Base-by-base conservation (phyloP, 92 coral and sea anemone genomes). In the Palythoa grandiflora region DNA sequence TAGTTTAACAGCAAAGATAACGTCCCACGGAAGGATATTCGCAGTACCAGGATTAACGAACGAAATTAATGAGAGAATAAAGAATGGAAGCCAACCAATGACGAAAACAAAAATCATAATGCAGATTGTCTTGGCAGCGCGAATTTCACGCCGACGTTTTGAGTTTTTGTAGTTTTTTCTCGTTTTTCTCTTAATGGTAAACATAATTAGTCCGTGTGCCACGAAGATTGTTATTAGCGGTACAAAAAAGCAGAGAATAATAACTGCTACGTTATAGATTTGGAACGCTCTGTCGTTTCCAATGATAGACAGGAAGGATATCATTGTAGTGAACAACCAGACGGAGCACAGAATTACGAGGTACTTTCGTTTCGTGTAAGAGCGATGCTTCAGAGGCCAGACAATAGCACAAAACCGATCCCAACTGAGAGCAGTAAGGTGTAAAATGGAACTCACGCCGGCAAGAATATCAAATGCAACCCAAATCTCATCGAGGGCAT, bases 61-160 rank as follows among this genome's bases (percentile, higher is more conserved):
- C 59, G 81, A 80, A 37, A 91, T 37, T n/a, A 94, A 73, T 1
- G 94, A 86, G 0, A 92, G 87, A 1, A 92, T 78, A 54, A 94
- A 94, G 88, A 94, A 94, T 4, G 96, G 96, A 28, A 94, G 74
- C 96, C 96, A 94, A 14, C 94, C 96, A 37, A 94, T 76, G 61
- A 94, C 80, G 47, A 94, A 92, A 66, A 94, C 73, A 17, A 93
- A 54, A 20, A 88, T 89, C 96, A 94, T 94, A 35, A 92, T 90
- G 53, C 90, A 80, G 68, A 94, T 94, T 40, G 96, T 68, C 51
- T 94, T 94, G 1, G 94, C 92, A 17, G 93, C 96, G 50, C 96
- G 86, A 0, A 87, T 85, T 28, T 94, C 96, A 2, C 93, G 89
- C 48, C 83, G 89, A 5, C 90, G 90, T 5, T 66, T 90, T 0